Conservation (phyloP, 2,888 invertebrate genomes). For the Oxystoma pomonae region DNA sequence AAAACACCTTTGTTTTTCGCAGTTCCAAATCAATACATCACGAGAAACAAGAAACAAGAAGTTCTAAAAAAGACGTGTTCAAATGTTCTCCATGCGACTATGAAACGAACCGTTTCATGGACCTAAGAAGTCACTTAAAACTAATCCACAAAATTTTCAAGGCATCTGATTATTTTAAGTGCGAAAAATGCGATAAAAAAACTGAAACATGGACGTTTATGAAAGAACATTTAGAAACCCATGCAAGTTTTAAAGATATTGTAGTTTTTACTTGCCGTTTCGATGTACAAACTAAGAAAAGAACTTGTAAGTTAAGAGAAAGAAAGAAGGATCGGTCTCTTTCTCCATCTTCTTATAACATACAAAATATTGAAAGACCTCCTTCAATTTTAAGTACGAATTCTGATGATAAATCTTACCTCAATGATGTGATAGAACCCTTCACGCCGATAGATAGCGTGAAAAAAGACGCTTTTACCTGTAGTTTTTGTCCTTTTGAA, state of each 20-base stretch:
- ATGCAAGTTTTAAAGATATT: neutral
- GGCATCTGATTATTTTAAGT: neutral
- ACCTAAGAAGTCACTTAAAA: neutral
- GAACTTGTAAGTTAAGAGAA: neutral
- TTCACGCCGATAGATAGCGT: neutral
- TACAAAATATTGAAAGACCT: neutral
- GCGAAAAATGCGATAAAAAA: neutral
- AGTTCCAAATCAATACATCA: neutral
- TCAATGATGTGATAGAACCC: neutral
- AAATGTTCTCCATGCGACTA: neutral
- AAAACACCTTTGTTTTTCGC: neutral
- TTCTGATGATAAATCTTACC: neutral
- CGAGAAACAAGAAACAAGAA: neutral
- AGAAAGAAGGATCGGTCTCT: neutral
- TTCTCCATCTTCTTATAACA: too few species aligned
- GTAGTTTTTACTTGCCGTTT: neutral
- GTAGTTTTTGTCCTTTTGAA: neutral
- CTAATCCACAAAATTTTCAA: neutral
- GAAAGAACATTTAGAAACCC: neutral
- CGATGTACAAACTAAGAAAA: neutral
- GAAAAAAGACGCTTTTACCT: neutral
- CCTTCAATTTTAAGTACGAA: neutral
- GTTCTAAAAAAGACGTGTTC: neutral
- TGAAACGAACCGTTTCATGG: neutral
- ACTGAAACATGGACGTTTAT: neutral